These are phyloP conservation scores for Sandelia bainsii DNA, from an alignment of 2,797 vertebrate genomes.

Conservation along the genomic window DNA sequence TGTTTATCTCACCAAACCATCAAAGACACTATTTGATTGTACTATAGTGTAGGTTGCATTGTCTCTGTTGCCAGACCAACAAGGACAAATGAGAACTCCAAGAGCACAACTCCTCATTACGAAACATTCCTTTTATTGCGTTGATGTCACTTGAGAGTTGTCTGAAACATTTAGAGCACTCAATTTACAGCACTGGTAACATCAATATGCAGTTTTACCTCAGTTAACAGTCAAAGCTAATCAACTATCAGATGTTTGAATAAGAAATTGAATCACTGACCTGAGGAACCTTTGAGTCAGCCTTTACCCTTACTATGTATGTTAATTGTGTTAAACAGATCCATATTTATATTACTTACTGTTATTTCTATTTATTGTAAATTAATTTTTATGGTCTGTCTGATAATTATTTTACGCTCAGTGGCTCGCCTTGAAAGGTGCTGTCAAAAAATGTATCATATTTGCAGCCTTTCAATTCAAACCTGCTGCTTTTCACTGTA, in stretches of 20 bases:
- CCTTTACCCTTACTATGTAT: conserved; percentile 33
- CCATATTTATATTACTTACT: conserved; percentile 80
- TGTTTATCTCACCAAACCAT: conserved; percentile 54
- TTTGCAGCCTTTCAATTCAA: conserved; percentile 59
- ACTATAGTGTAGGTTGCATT: conserved; percentile 51
- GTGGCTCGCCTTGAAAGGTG: conserved; percentile 33
- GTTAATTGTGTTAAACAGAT: conserved; percentile 74
- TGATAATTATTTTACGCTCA: conserved; percentile 42
- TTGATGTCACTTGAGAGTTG: conserved; percentile 22
- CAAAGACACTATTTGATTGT: conserved; percentile 64
- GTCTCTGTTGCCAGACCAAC: conserved; percentile 9
- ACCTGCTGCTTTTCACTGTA: conserved; percentile 70
- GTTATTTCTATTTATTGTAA: conserved; percentile 86
- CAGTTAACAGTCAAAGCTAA: conserved; percentile 46
- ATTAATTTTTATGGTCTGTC: conserved; percentile 69
- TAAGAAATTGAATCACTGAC: conserved; percentile 21
- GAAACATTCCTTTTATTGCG: conserved; percentile 33
- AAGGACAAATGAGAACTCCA: conserved; percentile 15
- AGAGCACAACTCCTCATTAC: conserved; percentile 3
- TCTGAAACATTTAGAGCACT: conserved; percentile 31
- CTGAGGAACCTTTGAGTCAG: conserved; percentile 19
- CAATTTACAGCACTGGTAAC: conserved; percentile 51
- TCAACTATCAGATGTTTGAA: conserved; percentile 29
- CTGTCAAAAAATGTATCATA: conserved; percentile 60
- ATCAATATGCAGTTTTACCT: conserved; percentile 61